phyloP scores from a whole-genome alignment of 1,140 invertebrate genomes.

The Heliconius eleuchia region DNA sequence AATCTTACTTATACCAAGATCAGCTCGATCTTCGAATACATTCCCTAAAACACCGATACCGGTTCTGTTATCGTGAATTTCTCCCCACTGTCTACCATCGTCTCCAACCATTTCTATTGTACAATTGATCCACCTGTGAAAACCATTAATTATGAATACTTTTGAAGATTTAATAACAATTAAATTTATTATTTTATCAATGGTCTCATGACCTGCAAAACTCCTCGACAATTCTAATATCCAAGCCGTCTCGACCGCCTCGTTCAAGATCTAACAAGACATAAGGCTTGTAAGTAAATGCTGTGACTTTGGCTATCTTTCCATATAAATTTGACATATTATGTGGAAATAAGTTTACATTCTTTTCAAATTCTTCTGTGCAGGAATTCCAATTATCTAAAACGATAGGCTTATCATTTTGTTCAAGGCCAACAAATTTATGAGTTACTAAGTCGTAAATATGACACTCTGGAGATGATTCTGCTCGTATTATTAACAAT shows the following conservation, averaged over 20 bases:
- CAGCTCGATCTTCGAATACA: conserved; percentile 81
- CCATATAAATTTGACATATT: conserved; percentile 65
- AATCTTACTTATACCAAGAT: conserved; percentile 80
- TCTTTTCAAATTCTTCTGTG: conserved; percentile 48
- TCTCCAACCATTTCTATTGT: conserved; percentile 76
- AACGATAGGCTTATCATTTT: conserved; percentile 45
- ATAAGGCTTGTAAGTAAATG: conserved; percentile 74
- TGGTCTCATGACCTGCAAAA: conserved; percentile 63
- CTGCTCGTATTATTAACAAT: conserved; percentile 51
- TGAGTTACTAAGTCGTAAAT: conserved; percentile 64
- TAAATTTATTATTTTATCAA: background rate
- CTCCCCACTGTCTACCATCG: conserved; percentile 81
- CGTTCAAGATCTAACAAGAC: conserved; percentile 63
- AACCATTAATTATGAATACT: background rate
- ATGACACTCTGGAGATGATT: conserved; percentile 38
- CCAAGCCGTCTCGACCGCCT: conserved; percentile 61
- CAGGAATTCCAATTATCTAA: conserved; percentile 68
- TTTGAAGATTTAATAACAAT: background rate
- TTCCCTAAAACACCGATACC: conserved; percentile 83
- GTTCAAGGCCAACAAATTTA: conserved; percentile 57
- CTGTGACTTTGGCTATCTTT: conserved; percentile 63
- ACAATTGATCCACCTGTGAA: conserved; percentile 77
- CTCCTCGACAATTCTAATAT: conserved; percentile 69
- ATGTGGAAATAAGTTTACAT: conserved; percentile 64
- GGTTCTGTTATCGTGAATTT: conserved; percentile 82